Base-by-base conservation (phyloP, 2,797 vertebrate species). In the Scomberomorus guttatus region DNA sequence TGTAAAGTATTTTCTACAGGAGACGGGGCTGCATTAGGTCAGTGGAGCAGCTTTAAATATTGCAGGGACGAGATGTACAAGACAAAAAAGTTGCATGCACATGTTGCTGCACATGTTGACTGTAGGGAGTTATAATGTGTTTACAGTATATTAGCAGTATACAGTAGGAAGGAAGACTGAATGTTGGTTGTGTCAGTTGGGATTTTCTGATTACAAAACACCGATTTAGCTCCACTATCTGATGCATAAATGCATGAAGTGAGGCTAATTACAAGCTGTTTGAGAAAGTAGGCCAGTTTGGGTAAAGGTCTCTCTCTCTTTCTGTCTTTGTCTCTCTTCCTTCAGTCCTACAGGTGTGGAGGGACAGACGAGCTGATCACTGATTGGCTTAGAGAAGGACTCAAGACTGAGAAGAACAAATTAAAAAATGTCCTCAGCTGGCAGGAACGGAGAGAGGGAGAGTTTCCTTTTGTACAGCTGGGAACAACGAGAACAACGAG, bases 221-320 rank as follows among this genome's bases (percentile, higher is more conserved):
- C 44, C 57, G 75, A 85, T 76, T 88, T 70, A 71, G 72, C 66
- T 76, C 12, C 5, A 29, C 65, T 69, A 72, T 79, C 72, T 80
- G 80, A 84, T 87, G 83, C 77, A 90, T 79, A 82, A 81, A 90
- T 87, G 82, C 64, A 86, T 85, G 87, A 89, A 83, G 75, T 58
- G 80, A 39, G 54, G 79, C 80, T 80, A 82, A 87, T 81, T 81
- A 83, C 76, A 66, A 65, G 80, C 78, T 66, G 79, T 42, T 18
- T 67, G 77, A 69, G 82, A 60, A 87, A 87, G 62, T 78, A 79
- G 87, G 87, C 69, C 80, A 81, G 82, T 83, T 72, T 72, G 70
- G 60, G 72, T 76, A 56, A 84, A 88, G 82, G 80, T 83, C 77
- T 67, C 55, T 66, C 57, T 71, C 75, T 44, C 59, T 20, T 20